Evolutionary conservation across 2,797 vertebrate species (phyloP).

Genomic region (Otolemur crassicaudatus): DNA sequence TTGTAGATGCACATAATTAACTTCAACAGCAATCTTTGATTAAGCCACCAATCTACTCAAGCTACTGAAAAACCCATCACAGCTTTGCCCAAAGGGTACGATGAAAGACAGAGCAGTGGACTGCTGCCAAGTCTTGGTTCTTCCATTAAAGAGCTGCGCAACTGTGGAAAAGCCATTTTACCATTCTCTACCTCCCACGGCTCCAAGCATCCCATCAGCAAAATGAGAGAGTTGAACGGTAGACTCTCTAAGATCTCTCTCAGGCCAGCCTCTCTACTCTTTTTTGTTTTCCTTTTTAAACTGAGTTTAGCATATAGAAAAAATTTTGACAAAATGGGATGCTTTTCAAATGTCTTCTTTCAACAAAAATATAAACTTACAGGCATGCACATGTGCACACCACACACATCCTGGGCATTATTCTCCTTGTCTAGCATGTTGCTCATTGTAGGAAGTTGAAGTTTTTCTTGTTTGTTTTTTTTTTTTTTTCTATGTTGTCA

Average conservation of each 20-base stretch:
- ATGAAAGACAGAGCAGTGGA: not conserved
- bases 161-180: not conserved
- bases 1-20: not conserved
- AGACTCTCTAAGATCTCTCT: not conserved
- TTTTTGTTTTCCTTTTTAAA: not conserved
- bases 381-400: rapidly evolving
- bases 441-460: not conserved
- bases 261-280: not conserved
- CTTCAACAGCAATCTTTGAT: not conserved
- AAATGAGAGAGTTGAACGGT: not conserved
- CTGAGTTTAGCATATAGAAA: not conserved
- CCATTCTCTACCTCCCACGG: rapidly evolving
- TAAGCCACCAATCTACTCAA: not conserved
- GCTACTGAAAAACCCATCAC: not conserved
- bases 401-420: not conserved
- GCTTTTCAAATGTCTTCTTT: not conserved
- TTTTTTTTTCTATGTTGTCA: not conserved
- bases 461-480: conserved; percentile 20
- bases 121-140: not conserved
- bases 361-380: not conserved
- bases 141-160: not conserved
- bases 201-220: not conserved
- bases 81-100: not conserved
- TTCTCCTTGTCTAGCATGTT: not conserved
- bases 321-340: not conserved